phyloP scores from a whole-genome alignment of 2,797 vertebrate species.

The Syngnathus rostellatus region DNA sequence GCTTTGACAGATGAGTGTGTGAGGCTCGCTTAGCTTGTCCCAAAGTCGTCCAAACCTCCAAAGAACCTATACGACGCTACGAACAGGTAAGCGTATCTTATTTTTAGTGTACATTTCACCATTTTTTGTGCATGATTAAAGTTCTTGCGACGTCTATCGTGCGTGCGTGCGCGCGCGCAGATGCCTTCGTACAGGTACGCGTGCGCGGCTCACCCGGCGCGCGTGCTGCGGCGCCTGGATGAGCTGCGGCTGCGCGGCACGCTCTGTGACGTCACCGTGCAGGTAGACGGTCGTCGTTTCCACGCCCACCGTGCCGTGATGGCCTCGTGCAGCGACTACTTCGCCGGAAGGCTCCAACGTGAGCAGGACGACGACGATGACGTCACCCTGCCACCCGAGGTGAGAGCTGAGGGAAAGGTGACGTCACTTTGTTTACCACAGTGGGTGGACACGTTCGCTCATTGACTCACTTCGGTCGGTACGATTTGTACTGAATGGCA shows the following conservation, averaged over 20 bases:
- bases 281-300: conserved; percentile 82
- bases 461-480: not conserved
- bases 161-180: conserved; percentile 35
- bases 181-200: conserved; percentile 85
- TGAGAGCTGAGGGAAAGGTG: conserved; percentile 44
- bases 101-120: not conserved
- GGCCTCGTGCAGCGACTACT: conserved; percentile 86
- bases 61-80: conserved; percentile 44
- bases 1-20: conserved; percentile 51
- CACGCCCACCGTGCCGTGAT: conserved; percentile 86
- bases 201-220: conserved; percentile 81
- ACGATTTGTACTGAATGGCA: not conserved
- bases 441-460: not conserved
- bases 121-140: not conserved
- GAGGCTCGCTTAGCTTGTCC: conserved; percentile 54
- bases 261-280: conserved; percentile 84
- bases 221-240: conserved; percentile 79
- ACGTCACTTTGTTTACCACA: not conserved
- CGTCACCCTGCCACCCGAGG: conserved; percentile 84
- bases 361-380: conserved; percentile 45
- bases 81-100: conserved; percentile 14
- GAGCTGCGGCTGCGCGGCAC: conserved; percentile 81
- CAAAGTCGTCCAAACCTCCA: conserved; percentile 25
- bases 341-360: conserved; percentile 72
- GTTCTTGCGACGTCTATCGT: not conserved